Conservation (phyloP, 2,113 vertebrate species). For the Lipotes vexillifer region DNA sequence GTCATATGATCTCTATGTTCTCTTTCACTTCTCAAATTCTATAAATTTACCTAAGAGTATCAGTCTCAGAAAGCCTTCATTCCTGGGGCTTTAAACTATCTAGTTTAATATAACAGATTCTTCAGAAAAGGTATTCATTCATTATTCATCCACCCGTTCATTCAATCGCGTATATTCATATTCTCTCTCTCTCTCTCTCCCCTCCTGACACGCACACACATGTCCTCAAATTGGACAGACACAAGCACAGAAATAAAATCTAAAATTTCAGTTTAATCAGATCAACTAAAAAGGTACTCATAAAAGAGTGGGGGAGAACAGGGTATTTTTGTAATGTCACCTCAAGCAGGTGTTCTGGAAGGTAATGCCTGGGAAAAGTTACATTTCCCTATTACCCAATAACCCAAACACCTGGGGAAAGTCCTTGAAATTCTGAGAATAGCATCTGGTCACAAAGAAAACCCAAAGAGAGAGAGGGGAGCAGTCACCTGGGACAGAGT, state of each 20-base stretch:
- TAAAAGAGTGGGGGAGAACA: neutral
- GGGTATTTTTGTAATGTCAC: neutral
- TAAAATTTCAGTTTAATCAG: conserved; percentile 4
- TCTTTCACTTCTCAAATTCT: neutral
- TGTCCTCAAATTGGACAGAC: neutral
- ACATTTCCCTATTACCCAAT: neutral
- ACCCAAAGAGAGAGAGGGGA: neutral
- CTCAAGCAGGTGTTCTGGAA: conserved; percentile 6
- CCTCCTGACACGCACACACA: neutral
- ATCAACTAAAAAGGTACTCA: neutral
- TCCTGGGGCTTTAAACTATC: neutral
- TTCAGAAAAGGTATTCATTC: neutral
- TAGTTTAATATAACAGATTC: neutral
- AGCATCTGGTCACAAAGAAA: neutral
- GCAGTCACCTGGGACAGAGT: neutral
- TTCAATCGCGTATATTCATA: neutral
- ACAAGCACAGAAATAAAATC: neutral
- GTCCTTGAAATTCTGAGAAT: neutral
- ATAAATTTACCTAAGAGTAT: neutral
- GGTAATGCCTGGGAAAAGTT: neutral
- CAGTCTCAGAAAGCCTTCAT: neutral
- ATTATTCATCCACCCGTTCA: neutral
- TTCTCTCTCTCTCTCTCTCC: no score
- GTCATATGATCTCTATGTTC: neutral
- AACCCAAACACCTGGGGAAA: conserved; percentile 1